These are phyloP conservation scores for Drosophila niveifrons DNA, from an alignment of 2,888 invertebrate species.

Conservation along the genomic window DNA sequence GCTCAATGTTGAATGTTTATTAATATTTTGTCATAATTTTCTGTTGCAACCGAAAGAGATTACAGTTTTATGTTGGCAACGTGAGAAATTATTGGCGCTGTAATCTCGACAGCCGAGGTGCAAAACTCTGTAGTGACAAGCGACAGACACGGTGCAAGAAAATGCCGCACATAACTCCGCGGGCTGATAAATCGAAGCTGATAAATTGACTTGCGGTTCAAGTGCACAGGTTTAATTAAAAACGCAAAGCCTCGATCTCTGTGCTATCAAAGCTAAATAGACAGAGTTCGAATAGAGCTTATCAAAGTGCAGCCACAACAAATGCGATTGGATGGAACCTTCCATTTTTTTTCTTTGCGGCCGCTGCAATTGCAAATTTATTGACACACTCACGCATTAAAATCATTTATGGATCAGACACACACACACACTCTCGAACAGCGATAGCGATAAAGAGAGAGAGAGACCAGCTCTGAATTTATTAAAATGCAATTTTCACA, in stretches of 20 bases:
- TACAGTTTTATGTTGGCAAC: conserved; percentile 62
- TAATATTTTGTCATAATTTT: conserved; percentile 79
- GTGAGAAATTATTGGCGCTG: conserved; percentile 73
- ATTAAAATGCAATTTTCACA: conserved; percentile 80
- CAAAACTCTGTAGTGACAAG: conserved; percentile 61
- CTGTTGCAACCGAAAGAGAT: conserved; percentile 62
- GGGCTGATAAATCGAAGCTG: conserved; percentile 58
- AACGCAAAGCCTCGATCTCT: conserved; percentile 12
- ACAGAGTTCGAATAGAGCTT: conserved; percentile 28
- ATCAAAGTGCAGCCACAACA: conserved; percentile 42
- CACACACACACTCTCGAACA: conserved; percentile 25
- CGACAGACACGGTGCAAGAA: conserved; percentile 48
- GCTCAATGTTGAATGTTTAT: conserved; percentile 65
- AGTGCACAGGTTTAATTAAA: conserved; percentile 75
- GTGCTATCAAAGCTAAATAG: conserved; percentile 37
- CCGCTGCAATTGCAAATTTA: conserved; percentile 66
- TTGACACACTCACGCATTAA: conserved; percentile 76
- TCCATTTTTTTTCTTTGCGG: conserved; percentile 4
- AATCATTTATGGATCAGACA: conserved; percentile 68
- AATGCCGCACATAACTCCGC: conserved; percentile 28
- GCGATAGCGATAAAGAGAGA: conserved; percentile 69
- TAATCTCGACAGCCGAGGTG: conserved; percentile 60
- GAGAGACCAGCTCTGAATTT: conserved; percentile 68
- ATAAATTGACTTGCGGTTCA: conserved; percentile 66
- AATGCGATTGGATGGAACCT: conserved; percentile 23